These are phyloP conservation scores for Arctia plantaginis DNA, from an alignment of 2,888 invertebrate genomes.

Conservation along the genomic window DNA sequence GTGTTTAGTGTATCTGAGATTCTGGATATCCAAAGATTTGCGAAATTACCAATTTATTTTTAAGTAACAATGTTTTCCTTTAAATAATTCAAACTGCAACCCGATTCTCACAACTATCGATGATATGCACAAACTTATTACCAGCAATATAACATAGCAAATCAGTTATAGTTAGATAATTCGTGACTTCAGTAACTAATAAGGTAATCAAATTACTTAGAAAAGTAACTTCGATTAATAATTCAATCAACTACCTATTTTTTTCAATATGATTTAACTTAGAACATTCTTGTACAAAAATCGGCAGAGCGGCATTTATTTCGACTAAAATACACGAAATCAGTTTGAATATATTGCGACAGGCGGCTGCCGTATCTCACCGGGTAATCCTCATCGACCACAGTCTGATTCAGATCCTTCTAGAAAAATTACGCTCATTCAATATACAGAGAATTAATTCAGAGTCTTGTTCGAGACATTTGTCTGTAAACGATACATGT, in stretches of 20 bases:
- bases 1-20: no score
- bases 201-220: not conserved
- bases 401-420: conserved; percentile 41
- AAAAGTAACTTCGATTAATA: not conserved
- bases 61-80: no score
- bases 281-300: not conserved
- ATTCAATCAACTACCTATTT: not conserved
- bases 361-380: conserved; percentile 41
- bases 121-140: not conserved
- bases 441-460: conserved; percentile 53
- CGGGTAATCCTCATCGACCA: conserved; percentile 47
- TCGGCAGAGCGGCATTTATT: conserved; percentile 11
- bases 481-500: conserved; percentile 27
- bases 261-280: not conserved
- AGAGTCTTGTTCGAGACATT: conserved; percentile 47
- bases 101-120: no score
- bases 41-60: no score
- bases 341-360: conserved; percentile 38
- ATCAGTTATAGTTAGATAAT: not conserved
- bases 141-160: no score
- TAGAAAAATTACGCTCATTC: conserved; percentile 48
- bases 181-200: not conserved
- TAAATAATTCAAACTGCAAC: no score
- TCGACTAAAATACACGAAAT: conserved; percentile 25
- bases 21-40: no score